Percentiles rank a stretch among this genome's conserved stretches.
Evolutionary conservation across 2,113 vertebrate genomes (phyloP).

Genomic region (Arothron firmamentum): DNA sequence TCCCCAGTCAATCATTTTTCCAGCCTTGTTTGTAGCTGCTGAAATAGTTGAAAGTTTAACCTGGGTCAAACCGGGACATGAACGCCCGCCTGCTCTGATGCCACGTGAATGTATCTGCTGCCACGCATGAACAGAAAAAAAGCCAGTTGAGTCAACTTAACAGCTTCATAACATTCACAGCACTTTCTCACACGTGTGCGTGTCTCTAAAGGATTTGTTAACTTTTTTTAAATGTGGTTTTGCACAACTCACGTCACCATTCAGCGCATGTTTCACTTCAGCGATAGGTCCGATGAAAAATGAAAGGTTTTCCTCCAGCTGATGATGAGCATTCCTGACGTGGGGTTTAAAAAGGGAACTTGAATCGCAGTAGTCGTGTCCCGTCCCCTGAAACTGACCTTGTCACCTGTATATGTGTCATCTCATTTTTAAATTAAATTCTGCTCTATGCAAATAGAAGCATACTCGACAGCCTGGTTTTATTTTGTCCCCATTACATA

Average conservation of each 20-base stretch:
- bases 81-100: conserved; percentile 10
- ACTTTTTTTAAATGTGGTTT: conserved; percentile 19
- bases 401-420: conserved; percentile 62
- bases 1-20: neutral
- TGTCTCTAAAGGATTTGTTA: conserved; percentile 10
- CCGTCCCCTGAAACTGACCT: conserved; percentile 58
- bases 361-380: conserved; percentile 51
- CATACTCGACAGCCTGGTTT: neutral
- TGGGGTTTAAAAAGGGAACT: conserved; percentile 66
- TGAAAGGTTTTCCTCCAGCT: conserved; percentile 35
- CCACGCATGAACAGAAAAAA: conserved; percentile 17
- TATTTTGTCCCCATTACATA: neutral
- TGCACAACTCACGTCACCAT: conserved; percentile 45
- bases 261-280: conserved; percentile 39
- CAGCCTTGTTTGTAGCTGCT: conserved; percentile 10
- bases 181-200: conserved; percentile 14
- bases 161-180: conserved; percentile 16
- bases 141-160: neutral
- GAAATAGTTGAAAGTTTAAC: neutral
- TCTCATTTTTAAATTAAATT: conserved; percentile 74
- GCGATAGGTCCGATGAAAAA: conserved; percentile 18
- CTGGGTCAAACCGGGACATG: neutral
- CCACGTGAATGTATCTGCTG: conserved; percentile 48
- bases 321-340: conserved; percentile 30
- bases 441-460: conserved; percentile 60